Base-by-base conservation (phyloP, 1,140 invertebrate species). In the Drosophila repleta region DNA sequence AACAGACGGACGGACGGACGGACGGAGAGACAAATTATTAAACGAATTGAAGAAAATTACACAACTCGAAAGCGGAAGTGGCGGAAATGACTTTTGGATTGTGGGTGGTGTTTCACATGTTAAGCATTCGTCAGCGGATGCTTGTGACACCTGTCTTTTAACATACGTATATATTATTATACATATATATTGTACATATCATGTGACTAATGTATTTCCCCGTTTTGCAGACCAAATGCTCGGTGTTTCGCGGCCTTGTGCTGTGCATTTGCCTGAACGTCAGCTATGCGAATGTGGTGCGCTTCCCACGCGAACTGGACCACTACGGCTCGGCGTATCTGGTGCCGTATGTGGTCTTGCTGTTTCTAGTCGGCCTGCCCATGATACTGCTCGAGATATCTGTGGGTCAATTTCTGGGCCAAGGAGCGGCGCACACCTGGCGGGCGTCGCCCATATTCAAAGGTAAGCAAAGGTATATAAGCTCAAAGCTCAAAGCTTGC, bases 341-440 rank as follows among this genome's bases (percentile, higher is more conserved):
- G 60, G 43, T 92, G 62, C 91, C 91, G 75, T 92, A 92, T 60
- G 69, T 92, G 43, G 74, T 80, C 43, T 69, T 92, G 75, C 72
- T 92, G 45, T 87, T 92, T 80, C 82, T 92, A 90, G 90, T 92
- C 78, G 91, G 91, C 18, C 65, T 92, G 67, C 91, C 91, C 60
- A 90, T 91, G 74, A 77, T 92, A 55, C 71, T 92, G 69, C 80
- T 92, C 55, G 91, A 92, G 70, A 90, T 92, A 60, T 90, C 91
- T 24, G 75, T 92, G 26, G 91, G 91, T 11, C 91, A 92, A 66
- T 92, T 92, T 70, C 63, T 92, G 66, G 91, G 91, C 20, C 91
- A 92, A 70, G 91, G 91, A 43, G 84, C 91, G 67, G 90, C 90
- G 48, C 88, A 91, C 68, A 90, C 91, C n/a, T 92, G 91, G 91